These are phyloP conservation scores for Aphelenchoides besseyi DNA, from an alignment of 1,140 invertebrate species.

Conservation along the genomic window DNA sequence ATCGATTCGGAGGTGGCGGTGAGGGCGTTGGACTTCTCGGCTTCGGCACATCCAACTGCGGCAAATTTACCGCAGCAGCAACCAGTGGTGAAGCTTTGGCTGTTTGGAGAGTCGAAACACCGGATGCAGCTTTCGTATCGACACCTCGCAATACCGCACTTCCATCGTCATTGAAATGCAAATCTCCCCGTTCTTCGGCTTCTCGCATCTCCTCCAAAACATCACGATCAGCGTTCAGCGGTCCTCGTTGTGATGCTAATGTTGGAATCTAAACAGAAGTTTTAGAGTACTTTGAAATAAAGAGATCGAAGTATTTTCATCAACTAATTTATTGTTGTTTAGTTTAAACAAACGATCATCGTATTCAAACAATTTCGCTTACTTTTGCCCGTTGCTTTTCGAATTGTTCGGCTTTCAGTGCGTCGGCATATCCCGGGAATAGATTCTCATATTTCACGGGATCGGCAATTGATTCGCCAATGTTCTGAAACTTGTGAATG, in stretches of 20 bases:
- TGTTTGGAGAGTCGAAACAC: neutral
- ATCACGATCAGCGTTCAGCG: slow-evolving; percentile 36
- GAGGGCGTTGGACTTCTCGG: slow-evolving; percentile 27
- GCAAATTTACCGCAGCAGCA: slow-evolving; percentile 7
- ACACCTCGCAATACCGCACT: slow-evolving; percentile 18
- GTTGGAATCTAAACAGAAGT: slow-evolving; percentile 26
- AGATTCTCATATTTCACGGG: slow-evolving; percentile 92
- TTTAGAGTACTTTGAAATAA: too few relatives aligned
- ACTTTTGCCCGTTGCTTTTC: slow-evolving; percentile 63
- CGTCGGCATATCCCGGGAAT: slow-evolving; percentile 80
- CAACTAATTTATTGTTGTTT: neutral
- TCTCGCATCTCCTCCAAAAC: slow-evolving; percentile 39
- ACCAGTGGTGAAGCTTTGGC: neutral
- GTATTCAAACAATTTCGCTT: slow-evolving; percentile 9
- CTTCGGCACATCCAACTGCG: neutral
- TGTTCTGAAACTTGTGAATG: slow-evolving; percentile 44
- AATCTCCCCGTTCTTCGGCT: slow-evolving; percentile 37
- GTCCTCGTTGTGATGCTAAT: slow-evolving; percentile 28
- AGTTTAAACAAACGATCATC: slow-evolving; percentile 30
- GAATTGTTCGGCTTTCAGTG: slow-evolving; percentile 74
- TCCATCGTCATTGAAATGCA: slow-evolving; percentile 40
- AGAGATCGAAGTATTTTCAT: neutral
- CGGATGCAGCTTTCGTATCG: neutral
- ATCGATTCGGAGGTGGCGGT: slow-evolving; percentile 22
- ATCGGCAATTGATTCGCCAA: slow-evolving; percentile 80